Base-by-base conservation (phyloP, 2,888 invertebrate species). In the Zhuqinia jingwanae region DNA sequence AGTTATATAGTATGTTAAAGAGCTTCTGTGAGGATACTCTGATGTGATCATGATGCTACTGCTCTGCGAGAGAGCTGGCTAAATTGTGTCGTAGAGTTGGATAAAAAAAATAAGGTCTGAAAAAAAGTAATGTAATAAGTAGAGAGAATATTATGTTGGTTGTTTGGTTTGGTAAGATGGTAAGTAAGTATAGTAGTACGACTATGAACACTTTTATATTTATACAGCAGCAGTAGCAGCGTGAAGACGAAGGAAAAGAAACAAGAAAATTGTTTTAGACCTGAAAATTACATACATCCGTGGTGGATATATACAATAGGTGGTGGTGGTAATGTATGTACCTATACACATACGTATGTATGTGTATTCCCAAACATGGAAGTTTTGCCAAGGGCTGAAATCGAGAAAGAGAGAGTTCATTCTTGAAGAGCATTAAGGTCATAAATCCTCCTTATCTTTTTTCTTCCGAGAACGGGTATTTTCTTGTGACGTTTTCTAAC, bases 361-460 rank as follows among this genome's bases (percentile, higher is more conserved):
- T 68, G 45, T 56, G 17, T 68, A 50, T 53, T 58, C 17, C 76
- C 76, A 36, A 76, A 76, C 56, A 53, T 56, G 76, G 56, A 76
- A 76, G 17, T 76, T 76, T 76, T 53, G 56, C 76, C 56, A 56
- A 56, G 56, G 76, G 76, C 56, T 58, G 25, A 0, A 15, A 13
- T 56, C 13, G 17, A 15, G 65, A 5, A 17, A 68, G 53, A 81
- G 42, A 27, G 70, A 56, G 42, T 70, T 70, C 56, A 68, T 56
- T 45, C 70, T 63, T 58, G 22, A 73, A 63, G 30, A 65, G 65
- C 65, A 76, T 83, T 76, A 83, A 83, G 53, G 76, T 50, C 82
- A 87, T 89, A 89, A 88, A 89, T 89, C 84, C 83, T 85, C 80
- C 89, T 89, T 89, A 89, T 89, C 88, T 89, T 73, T 36, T 77